A percentile compares a stretch with the other conserved stretches of the same genome.
Conservation (phyloP, 2,113 vertebrate species). For the Columba livia region DNA sequence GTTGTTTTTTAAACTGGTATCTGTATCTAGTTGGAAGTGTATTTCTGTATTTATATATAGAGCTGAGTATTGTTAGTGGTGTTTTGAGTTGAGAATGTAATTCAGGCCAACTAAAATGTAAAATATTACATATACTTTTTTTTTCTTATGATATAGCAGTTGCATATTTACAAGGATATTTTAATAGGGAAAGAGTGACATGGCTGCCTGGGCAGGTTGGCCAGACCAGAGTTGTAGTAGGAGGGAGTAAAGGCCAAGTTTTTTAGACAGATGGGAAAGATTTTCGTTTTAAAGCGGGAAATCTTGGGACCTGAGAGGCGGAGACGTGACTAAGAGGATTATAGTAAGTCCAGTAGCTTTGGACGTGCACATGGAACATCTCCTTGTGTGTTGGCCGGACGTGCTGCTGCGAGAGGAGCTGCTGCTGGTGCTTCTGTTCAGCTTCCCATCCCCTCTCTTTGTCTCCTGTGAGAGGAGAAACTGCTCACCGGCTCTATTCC, state of each 20-base stretch:
- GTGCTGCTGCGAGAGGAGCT: neutral
- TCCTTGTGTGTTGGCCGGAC: rapidly evolving
- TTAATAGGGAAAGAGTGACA: neutral
- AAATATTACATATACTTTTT: neutral
- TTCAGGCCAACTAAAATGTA: neutral
- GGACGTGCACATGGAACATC: neutral
- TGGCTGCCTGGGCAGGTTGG: neutral
- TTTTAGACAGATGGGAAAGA: neutral
- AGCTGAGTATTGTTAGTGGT: neutral
- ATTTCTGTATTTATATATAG: neutral
- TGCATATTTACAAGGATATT: neutral
- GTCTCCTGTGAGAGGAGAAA: neutral
- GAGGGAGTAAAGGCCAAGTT: neutral
- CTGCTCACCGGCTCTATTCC: neutral
- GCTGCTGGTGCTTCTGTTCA: neutral
- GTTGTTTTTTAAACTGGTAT: neutral
- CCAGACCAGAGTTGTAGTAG: neutral
- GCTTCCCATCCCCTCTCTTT: neutral
- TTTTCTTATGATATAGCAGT: neutral
- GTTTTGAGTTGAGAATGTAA: neutral
- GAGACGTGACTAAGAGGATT: neutral
- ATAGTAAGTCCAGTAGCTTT: neutral
- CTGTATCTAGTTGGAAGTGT: neutral
- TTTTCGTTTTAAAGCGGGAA: neutral
- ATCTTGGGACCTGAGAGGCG: rapidly evolving